Evolutionary conservation across 30 jellyfish, hydroid and myxozoan genomes (phyloP), one percentile per base, ranked within the genome.

Genomic region (Chrysaora quinquecirrha): DNA sequence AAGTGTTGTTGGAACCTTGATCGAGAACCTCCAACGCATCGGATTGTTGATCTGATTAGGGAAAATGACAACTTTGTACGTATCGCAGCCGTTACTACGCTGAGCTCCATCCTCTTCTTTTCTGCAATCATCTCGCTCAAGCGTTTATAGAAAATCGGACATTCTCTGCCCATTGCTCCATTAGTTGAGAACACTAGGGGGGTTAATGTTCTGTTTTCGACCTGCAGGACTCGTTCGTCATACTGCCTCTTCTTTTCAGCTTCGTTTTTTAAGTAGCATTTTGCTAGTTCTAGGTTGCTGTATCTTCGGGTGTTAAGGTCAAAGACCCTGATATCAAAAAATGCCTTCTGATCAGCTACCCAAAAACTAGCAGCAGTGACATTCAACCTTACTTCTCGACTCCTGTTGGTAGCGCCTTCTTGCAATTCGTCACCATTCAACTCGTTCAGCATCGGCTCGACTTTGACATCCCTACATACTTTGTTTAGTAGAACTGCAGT

Each of bases 171-270:
- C 82, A 70, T 64, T 29, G 52, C 76, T 64, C 76, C 76, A 27
- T 52, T 52, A 48, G 68, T 52, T 52, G 24, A 74, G 60, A 74
- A 74, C 78, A 74, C 79, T 74, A 74, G 60, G 78, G 83, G 86
- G 18, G 86, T 50, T 0, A 38, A 74, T 23, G 86, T 47, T 10
- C 84, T 1, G 86, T 74, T 48, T 74, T 74, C 86, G 79, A 74
- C 78, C 48, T 74, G 30, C 78, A 74, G 49, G 56, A 48, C 86
- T 30, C 86, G 78, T 48, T 74, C 64, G 79, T 50, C 28, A 3
- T 47, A n/a, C n/a, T n/a, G n/a, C n/a, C n/a, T 0, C 50, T 46
- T 71, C 58, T 68, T 74, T 52, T 74, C 86, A 20, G 52, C 58
- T 74, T 74, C 79, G 52, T 74, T 74, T 48, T 14, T 21, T 29